Percentiles rank a stretch among this genome's conserved stretches.
These are phyloP conservation scores for Tauraco hartlaubi DNA, from an alignment of 2,797 vertebrate genomes.

Conservation along the genomic window DNA sequence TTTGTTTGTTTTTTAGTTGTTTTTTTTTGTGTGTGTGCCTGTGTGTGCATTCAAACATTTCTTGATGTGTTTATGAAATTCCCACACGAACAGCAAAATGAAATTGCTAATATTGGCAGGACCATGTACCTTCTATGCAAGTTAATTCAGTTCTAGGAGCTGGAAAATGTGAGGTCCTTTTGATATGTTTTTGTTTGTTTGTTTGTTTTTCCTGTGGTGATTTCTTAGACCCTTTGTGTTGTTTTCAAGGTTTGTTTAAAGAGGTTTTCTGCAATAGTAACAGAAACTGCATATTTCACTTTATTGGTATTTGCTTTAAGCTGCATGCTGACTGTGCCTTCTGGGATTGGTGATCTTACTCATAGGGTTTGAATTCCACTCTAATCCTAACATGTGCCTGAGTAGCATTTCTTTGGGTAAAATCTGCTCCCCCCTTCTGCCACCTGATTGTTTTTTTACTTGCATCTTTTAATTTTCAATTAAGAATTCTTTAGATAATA, in stretches of 20 bases:
- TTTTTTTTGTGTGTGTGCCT: neutral
- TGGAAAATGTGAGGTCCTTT: neutral
- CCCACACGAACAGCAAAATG: neutral
- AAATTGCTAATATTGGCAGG: neutral
- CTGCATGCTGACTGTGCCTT: neutral
- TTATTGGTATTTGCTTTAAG: neutral
- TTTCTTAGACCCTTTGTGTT: neutral
- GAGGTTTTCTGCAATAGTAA: neutral
- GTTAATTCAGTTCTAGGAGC: neutral
- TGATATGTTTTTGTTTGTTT: no score
- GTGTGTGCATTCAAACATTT: neutral
- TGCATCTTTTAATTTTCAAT: constrained; percentile 25
- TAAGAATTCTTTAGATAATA: neutral
- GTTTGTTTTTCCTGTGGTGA: neutral
- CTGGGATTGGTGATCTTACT: neutral
- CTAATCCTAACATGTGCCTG: neutral
- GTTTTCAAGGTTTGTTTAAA: neutral
- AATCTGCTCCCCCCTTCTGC: neutral
- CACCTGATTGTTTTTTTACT: neutral
- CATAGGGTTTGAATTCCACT: neutral
- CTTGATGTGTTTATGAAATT: neutral
- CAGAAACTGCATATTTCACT: neutral
- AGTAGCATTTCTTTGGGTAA: neutral
- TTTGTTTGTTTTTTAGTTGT: neutral
- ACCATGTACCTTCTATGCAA: neutral